Evolutionary conservation across 1,140 invertebrate genomes (phyloP).

Genomic region (Hesperophylax magnus): DNA sequence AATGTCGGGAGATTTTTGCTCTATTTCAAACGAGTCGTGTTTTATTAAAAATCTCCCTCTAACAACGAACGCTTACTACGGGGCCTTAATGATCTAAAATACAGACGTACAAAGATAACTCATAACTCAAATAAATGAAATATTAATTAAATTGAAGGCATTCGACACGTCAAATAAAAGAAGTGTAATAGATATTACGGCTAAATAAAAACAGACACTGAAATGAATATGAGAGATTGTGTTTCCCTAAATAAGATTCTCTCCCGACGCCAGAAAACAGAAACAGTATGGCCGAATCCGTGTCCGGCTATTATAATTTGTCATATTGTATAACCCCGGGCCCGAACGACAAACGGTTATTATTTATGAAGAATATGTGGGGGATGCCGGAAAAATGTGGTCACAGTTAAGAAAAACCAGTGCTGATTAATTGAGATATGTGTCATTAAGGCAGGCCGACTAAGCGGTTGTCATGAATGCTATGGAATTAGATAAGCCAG

Average conservation of each 20-base stretch:
- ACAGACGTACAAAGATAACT: too few relatives aligned
- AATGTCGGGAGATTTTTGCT: too few relatives aligned
- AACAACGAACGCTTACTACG: too few relatives aligned
- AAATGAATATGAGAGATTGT: neutral
- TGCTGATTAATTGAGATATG: conserved; percentile 37
- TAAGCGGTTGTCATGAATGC: conserved; percentile 2
- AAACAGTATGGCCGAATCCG: conserved; percentile 20
- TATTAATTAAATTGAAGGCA: too few relatives aligned
- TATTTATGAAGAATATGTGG: conserved; percentile 2
- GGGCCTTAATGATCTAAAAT: too few relatives aligned
- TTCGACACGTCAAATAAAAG: too few relatives aligned
- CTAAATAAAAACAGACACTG: too few relatives aligned
- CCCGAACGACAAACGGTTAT: neutral
- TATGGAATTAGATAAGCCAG: neutral
- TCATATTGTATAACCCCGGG: conserved; percentile 3
- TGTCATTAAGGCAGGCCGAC: neutral
- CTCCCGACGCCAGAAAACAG: neutral
- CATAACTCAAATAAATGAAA: too few relatives aligned
- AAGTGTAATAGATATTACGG: too few relatives aligned
- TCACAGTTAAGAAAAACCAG: conserved; percentile 23
- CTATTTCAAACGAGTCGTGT: too few relatives aligned
- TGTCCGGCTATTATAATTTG: conserved; percentile 21
- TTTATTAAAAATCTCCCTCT: too few relatives aligned
- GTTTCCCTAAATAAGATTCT: conserved; percentile 19
- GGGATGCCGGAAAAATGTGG: conserved; percentile 3